Evolutionary conservation across 2,797 vertebrate genomes (phyloP), one percentile per base, ranked within the genome.

Genomic region (Poecilia picta): DNA sequence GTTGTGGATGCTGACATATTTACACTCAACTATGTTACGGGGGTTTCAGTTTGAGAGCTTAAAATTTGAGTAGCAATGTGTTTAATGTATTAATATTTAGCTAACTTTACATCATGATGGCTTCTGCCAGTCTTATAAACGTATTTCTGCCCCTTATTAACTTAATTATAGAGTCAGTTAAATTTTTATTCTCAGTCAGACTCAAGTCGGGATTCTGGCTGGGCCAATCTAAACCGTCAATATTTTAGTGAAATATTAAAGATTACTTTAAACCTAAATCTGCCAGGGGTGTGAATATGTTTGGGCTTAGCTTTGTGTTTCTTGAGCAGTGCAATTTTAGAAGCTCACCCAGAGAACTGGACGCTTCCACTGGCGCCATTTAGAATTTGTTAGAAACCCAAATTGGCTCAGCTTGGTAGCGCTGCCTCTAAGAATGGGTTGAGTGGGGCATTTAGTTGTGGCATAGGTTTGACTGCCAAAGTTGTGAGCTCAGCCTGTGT

Each of bases 361-460:
- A 62, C 55, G 3, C n/a, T 46, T 59, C 55, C 74, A 33, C 55
- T 45, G 41, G n/a, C 41, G 1, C 53, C n/a, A 45, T 31, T 74
- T 59, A 57, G 16, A 43, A 75, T 75, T 62, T 59, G 74, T 45
- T 18, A 75, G 28, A 45, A 62, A 75, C 45, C 12, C 55, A 46
- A 75, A 75, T 64, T 75, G 57, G 28, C 59, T 45, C n/a, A 46
- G 55, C 57, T 75, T 47, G 55, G 16, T 64, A 13, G 59, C 28
- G 46, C 55, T 33, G 74, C 55, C n/a, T 75, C 75, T 71, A 49
- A 20, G 62, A 80, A 83, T 78, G 74, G 51, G 70, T 77, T 83
- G 79, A 86, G 81, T 57, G 64, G 85, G 79, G 90, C 89, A 92
- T 92, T 75, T 46, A 93, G 89, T 85, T 73, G 82, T 87, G 89